These are phyloP conservation scores for Melanotaenia pygmaea DNA, from an alignment of 2,797 vertebrate species.

Conservation along the genomic window DNA sequence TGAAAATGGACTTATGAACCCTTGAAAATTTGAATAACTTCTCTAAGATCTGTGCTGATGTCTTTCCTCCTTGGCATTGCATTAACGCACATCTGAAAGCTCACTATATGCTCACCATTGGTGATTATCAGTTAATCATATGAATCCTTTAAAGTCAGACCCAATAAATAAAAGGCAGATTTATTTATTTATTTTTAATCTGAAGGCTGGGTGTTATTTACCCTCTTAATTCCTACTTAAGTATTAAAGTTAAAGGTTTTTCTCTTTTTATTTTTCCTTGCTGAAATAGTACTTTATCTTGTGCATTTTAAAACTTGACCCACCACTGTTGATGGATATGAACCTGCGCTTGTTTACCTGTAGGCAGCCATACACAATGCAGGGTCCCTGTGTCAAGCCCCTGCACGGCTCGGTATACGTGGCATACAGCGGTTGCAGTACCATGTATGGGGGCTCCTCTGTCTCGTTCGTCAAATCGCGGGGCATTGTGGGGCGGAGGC, in stretches of 20 bases:
- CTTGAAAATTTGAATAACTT: too few relatives aligned
- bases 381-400: background rate
- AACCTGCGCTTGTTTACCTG: slow-evolving; percentile 17
- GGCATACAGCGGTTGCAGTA: slow-evolving; percentile 77
- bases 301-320: background rate
- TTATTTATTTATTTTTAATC: too few relatives aligned
- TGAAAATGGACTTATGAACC: too few relatives aligned
- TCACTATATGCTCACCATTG: background rate
- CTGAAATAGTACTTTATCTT: background rate
- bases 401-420: slow-evolving; percentile 74
- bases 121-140: background rate
- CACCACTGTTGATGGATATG: background rate
- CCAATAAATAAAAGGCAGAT: background rate
- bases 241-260: background rate
- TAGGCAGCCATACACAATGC: slow-evolving; percentile 15
- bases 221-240: background rate
- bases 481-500: slow-evolving; percentile 87
- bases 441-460: slow-evolving; percentile 57
- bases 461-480: slow-evolving; percentile 68
- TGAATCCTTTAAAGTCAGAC: background rate
- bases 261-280: background rate
- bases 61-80: background rate
- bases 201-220: background rate
- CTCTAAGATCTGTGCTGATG: background rate
- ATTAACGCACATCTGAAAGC: background rate